A percentile compares a stretch with the other conserved stretches of the same genome.
Evolutionary conservation across 2,797 vertebrate genomes (phyloP).

Genomic region (Bovichtus variegatus): DNA sequence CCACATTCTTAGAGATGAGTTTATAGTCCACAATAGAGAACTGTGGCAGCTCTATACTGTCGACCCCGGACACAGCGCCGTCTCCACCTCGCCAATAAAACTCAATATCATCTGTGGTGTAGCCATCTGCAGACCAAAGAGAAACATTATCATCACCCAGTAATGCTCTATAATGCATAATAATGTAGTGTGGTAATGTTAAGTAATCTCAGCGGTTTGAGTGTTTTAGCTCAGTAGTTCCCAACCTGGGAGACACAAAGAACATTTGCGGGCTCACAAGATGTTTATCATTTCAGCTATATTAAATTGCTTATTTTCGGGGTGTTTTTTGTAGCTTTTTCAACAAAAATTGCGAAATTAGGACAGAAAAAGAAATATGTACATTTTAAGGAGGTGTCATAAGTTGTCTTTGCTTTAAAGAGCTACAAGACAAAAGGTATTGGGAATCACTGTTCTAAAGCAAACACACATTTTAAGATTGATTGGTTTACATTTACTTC

Average conservation of each 20-base stretch:
- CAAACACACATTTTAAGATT: neutral
- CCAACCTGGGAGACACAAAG: neutral
- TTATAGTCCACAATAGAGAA: conserved; percentile 99
- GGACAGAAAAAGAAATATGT: neutral
- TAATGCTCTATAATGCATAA: conserved; percentile 12
- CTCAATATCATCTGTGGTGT: conserved; percentile 98
- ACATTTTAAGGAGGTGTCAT: conserved; percentile 6
- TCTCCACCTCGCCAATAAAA: conserved; percentile 98
- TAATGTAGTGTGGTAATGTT: conserved; percentile 4
- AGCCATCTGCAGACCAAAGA: conserved; percentile 89
- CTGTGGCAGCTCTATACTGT: conserved; percentile 97
- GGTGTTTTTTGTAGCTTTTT: neutral
- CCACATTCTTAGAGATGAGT: conserved; percentile 97
- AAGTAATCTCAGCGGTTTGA: conserved; percentile 11
- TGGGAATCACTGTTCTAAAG: neutral
- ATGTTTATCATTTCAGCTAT: neutral
- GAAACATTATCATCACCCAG: conserved; percentile 24
- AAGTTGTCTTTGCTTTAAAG: conserved; percentile 10
- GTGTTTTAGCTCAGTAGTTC: conserved; percentile 9
- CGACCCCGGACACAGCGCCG: conserved; percentile 95
- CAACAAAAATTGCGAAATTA: neutral
- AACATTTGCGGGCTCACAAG: conserved; percentile 2
- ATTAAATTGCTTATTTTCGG: neutral
- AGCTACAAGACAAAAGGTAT: neutral
- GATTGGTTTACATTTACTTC: neutral